A percentile compares a stretch with the other conserved stretches of the same genome.
phyloP scores from a whole-genome alignment of 2,113 vertebrate species.

The Callipepla californica region DNA sequence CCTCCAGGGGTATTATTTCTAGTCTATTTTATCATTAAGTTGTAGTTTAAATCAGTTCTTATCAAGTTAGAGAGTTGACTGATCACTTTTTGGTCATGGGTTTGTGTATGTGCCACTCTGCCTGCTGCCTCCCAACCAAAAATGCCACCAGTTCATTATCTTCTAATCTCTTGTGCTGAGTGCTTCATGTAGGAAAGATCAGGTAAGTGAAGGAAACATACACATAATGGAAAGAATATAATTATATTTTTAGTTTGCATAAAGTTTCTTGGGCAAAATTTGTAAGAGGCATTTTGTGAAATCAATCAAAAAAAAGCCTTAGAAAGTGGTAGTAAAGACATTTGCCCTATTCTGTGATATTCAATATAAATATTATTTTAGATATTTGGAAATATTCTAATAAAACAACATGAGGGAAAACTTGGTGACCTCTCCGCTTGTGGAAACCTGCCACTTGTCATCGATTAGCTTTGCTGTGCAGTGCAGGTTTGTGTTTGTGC shows the following conservation, averaged over 20 bases:
- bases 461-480: conserved; percentile 10
- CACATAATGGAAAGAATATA: neutral
- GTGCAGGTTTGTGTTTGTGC: conserved; percentile 35
- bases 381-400: neutral
- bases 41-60: neutral
- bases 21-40: neutral
- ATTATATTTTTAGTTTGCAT: neutral
- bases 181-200: neutral
- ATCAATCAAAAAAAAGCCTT: neutral
- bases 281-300: neutral
- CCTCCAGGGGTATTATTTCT: neutral
- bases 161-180: neutral
- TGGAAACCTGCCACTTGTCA: neutral
- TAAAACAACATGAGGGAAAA: neutral
- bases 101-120: neutral
- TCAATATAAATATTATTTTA: neutral
- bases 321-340: neutral
- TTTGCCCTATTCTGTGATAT: neutral
- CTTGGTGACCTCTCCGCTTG: neutral
- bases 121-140: neutral
- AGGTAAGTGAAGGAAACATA: neutral
- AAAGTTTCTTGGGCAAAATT: neutral
- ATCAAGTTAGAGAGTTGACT: neutral
- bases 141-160: neutral
- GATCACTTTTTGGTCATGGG: neutral